Conservation (phyloP, 2,113 vertebrate genomes). For the Lonchura striata region DNA sequence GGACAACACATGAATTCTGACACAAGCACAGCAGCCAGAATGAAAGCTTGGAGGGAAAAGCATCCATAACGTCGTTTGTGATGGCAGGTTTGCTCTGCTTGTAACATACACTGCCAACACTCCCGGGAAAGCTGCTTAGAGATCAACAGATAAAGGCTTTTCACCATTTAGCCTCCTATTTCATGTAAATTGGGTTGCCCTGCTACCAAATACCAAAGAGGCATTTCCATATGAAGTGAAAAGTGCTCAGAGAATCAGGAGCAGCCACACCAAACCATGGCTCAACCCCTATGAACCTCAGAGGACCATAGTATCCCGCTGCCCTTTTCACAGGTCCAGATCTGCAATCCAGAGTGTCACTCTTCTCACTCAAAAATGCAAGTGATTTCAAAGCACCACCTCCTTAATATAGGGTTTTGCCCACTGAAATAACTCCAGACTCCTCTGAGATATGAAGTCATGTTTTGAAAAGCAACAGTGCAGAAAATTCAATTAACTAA, state of each 20-base stretch:
- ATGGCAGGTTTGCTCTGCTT: neutral
- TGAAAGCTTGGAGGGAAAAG: neutral
- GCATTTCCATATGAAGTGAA: neutral
- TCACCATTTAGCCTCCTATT: neutral
- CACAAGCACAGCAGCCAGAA: neutral
- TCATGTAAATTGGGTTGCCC: slow-evolving; percentile 12
- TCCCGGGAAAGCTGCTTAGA: neutral
- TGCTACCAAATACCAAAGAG: neutral
- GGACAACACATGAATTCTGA: neutral
- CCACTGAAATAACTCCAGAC: neutral
- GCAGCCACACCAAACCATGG: neutral
- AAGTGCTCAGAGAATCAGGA: neutral
- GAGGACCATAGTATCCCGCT: neutral
- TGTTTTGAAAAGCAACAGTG: slow-evolving; percentile 42
- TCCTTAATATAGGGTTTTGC: neutral
- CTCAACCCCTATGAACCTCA: neutral
- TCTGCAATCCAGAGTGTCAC: neutral
- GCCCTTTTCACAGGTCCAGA: neutral
- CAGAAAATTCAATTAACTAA: slow-evolving; percentile 44
- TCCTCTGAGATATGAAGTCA: neutral
- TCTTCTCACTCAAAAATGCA: neutral
- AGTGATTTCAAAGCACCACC: neutral
- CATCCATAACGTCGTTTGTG: neutral
- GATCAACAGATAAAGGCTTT: slow-evolving; percentile 37
- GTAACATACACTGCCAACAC: neutral